Evolutionary conservation across 2,888 invertebrate genomes (phyloP).

Genomic region (Limnephilus rhombicus): DNA sequence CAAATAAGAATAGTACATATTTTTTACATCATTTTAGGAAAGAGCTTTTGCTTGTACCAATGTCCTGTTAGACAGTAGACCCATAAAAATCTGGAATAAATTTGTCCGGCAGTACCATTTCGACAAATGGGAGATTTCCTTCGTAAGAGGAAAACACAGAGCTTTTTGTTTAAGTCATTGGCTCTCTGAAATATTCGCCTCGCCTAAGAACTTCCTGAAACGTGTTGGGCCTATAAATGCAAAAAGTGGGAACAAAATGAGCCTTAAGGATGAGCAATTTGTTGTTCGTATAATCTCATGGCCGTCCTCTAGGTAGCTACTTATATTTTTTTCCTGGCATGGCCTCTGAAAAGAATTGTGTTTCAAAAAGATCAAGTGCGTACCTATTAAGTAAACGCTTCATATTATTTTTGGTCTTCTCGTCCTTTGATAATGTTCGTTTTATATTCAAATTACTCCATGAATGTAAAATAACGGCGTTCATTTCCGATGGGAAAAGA

Average conservation of each 20-base stretch:
- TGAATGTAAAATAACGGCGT: background rate
- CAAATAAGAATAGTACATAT: background rate
- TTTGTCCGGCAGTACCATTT: background rate
- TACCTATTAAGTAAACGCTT: background rate
- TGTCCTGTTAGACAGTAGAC: background rate
- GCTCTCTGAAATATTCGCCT: constrained; percentile 34
- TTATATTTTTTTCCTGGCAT: background rate
- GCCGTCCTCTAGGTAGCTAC: background rate
- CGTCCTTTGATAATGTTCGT: background rate
- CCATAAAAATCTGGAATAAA: background rate
- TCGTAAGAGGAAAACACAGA: background rate
- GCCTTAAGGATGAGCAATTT: constrained; percentile 37
- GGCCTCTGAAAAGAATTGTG: constrained; percentile 3
- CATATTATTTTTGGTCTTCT: background rate
- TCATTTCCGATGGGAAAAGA: background rate
- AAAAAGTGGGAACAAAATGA: constrained; percentile 40
- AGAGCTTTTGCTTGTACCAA: background rate
- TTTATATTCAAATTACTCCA: background rate
- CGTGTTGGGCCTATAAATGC: constrained; percentile 52
- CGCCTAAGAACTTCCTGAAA: constrained; percentile 49
- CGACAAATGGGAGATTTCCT: background rate
- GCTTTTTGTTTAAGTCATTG: constrained; percentile 36
- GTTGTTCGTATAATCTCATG: constrained; percentile 36
- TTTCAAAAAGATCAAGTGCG: constrained; percentile 2
- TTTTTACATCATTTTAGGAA: background rate